These are phyloP conservation scores for Pyralis farinalis DNA, from an alignment of 2,888 invertebrate species.

Conservation along the genomic window DNA sequence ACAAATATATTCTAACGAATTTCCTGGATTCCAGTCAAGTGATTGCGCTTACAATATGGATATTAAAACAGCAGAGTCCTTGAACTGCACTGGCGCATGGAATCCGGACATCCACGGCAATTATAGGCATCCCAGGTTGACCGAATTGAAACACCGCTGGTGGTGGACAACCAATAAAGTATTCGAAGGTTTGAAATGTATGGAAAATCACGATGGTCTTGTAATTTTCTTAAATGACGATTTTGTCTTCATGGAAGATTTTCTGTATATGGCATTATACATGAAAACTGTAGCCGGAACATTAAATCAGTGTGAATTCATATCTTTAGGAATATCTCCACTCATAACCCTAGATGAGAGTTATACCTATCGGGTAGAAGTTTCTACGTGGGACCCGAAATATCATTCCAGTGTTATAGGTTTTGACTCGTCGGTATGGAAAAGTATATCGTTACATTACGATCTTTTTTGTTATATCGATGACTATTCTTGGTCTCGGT, in stretches of 20 bases:
- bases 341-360: slow-evolving; percentile 14
- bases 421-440: slow-evolving; percentile 44
- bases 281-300: slow-evolving; percentile 39
- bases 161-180: slow-evolving; percentile 60
- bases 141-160: slow-evolving; percentile 43
- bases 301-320: slow-evolving; percentile 36
- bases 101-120: too few species aligned
- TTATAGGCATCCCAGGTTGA: neutral
- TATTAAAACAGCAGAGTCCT: slow-evolving; percentile 22
- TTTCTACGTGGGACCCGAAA: slow-evolving; percentile 39
- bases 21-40: slow-evolving; percentile 35
- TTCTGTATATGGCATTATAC: slow-evolving; percentile 41
- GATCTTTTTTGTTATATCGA: slow-evolving; percentile 47
- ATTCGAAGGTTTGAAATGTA: slow-evolving; percentile 37
- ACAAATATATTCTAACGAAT: slow-evolving; percentile 36
- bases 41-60: slow-evolving; percentile 35
- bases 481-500: slow-evolving; percentile 48
- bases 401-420: slow-evolving; percentile 39
- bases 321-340: slow-evolving; percentile 32
- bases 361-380: slow-evolving; percentile 27
- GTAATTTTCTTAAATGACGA: slow-evolving; percentile 46
- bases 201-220: slow-evolving; percentile 30
- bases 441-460: slow-evolving; percentile 46
- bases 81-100: too few species aligned
- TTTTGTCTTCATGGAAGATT: slow-evolving; percentile 43